Base-by-base conservation (phyloP, 2,113 vertebrate genomes). In the Okapia johnstoni region DNA sequence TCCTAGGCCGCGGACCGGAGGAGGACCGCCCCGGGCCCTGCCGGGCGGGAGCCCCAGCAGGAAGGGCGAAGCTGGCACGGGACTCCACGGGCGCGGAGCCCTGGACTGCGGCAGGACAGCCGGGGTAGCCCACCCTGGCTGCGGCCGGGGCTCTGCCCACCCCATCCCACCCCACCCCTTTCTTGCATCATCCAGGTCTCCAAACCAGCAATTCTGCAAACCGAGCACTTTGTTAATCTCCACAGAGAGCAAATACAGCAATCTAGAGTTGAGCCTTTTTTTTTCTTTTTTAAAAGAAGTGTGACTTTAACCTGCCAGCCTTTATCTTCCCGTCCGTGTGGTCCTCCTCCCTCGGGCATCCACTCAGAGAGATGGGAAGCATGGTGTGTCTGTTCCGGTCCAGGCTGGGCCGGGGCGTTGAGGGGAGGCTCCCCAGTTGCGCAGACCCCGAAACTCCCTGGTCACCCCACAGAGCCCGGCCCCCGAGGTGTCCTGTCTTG, bases 201-300 rank as follows among this genome's bases (percentile, higher is more conserved):
- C 76, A 93, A 96, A 99, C 98, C 98, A 99, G 99, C 98, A 99
- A 90, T 98, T 98, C 98, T 98, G 98, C 98, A 98, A 99, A 96
- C 97, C 97, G 96, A 98, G 98, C 98, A 98, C 98, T 99, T 99
- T 98, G 98, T 98, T 98, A 94, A 97, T 96, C 98, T 98, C 97
- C 95, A 98, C 98, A 96, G 97, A 98, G 96, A 98, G 95, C 97
- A 98, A 97, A 98, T 98, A 98, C 98, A 98, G 98, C 98, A 97
- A 97, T 98, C 98, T 98, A 99, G 99, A 99, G 98, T 98, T 97
- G 90, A 98, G 97, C 97, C 98, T 98, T 66, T 87, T 40, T 17
- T 13, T 55, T 40, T 30, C 46, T 28, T 50, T 25, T 26, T 96
- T 95, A 81, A 40, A 63, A 73, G 60, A 61, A 92, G 48, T 25